Evolutionary conservation across 2,888 invertebrate genomes (phyloP).

Genomic region (Hermaeophaga mercurialis): DNA sequence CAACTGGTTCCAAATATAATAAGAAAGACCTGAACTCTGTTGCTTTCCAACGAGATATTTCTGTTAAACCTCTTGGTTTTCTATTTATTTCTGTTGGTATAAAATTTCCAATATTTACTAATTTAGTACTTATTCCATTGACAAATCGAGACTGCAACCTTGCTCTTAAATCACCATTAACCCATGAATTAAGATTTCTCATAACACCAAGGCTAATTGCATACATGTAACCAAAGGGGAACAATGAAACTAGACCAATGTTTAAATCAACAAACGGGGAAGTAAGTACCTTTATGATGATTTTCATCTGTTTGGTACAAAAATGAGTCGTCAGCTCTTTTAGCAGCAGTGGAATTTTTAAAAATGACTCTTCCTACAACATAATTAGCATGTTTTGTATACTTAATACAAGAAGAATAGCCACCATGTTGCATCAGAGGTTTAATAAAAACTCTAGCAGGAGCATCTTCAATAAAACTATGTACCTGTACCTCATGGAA

Average conservation of each 20-base stretch:
- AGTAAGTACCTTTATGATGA: constrained; percentile 15
- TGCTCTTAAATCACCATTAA: constrained; percentile 14
- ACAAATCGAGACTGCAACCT: constrained; percentile 8
- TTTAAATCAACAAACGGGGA: constrained; percentile 19
- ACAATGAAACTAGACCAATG: constrained; percentile 21
- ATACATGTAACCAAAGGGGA: constrained; percentile 29
- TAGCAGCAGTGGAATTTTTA: neutral
- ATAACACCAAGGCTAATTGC: constrained; percentile 25
- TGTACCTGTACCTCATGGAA: too few relatives aligned
- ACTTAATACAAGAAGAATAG: constrained; percentile 27
- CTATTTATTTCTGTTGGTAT: constrained; percentile 27
- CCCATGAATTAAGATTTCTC: constrained; percentile 23
- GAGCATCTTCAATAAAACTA: constrained; percentile 30
- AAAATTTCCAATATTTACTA: constrained; percentile 14
- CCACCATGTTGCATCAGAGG: constrained; percentile 26
- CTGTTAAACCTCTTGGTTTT: constrained; percentile 26
- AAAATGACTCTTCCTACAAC: constrained; percentile 5
- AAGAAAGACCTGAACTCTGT: constrained; percentile 25
- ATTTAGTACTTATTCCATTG: constrained; percentile 2
- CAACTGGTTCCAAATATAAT: constrained; percentile 25
- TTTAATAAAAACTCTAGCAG: constrained; percentile 29
- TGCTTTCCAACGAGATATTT: constrained; percentile 25
- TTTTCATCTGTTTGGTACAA: constrained; percentile 17
- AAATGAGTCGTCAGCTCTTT: constrained; percentile 15
- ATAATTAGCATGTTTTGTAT: constrained; percentile 16